Conservation (phyloP, 1,140 invertebrate genomes). For the Macrocentrus cingulum region DNA sequence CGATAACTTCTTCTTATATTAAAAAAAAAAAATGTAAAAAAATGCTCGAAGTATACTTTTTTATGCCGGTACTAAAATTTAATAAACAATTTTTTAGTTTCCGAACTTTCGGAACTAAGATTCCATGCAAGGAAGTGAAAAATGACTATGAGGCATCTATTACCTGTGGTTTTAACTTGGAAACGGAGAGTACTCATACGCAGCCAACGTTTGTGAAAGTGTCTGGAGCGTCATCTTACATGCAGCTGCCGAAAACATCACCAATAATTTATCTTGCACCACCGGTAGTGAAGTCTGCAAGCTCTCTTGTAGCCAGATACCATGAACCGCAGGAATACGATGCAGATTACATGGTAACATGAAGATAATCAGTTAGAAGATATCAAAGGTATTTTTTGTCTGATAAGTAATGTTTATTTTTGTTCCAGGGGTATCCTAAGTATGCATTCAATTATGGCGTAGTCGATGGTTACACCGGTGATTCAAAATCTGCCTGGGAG, state of each 20-base stretch:
- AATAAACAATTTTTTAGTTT: too few relatives aligned
- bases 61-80: too few relatives aligned
- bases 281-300: constrained; percentile 36
- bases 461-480: constrained; percentile 60
- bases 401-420: constrained; percentile 13
- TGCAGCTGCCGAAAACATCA: constrained; percentile 32
- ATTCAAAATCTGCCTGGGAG: constrained; percentile 59
- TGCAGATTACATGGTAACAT: constrained; percentile 11
- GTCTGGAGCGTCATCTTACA: constrained; percentile 34
- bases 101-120: constrained; percentile 18
- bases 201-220: constrained; percentile 37
- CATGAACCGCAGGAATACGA: constrained; percentile 26
- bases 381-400: too few relatives aligned
- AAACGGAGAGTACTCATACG: not conserved
- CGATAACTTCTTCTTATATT: too few relatives aligned
- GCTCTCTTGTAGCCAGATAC: constrained; percentile 31
- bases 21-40: too few relatives aligned
- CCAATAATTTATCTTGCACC: constrained; percentile 38
- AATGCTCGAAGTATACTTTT: too few relatives aligned
- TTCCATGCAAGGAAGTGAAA: constrained; percentile 31
- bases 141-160: constrained; percentile 24
- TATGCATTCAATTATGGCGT: constrained; percentile 64
- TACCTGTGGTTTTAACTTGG: constrained; percentile 32
- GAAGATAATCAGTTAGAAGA: too few relatives aligned
- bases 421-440: constrained; percentile 54